Evolutionary conservation across 2,888 invertebrate species (phyloP).

Genomic region (Elegia similella): DNA sequence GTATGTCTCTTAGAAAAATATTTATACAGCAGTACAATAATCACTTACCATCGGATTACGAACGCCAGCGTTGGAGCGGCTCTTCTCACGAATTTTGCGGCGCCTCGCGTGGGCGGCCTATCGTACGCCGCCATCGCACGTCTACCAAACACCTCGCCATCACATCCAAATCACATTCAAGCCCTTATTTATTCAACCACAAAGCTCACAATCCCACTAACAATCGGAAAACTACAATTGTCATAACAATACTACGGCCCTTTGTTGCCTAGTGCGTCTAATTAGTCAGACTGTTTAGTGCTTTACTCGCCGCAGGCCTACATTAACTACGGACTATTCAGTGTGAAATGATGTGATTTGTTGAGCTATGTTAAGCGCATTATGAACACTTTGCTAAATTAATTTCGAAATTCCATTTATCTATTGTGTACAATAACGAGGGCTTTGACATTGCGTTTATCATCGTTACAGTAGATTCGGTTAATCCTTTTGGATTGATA

Average conservation of each 20-base stretch:
- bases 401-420: slow-evolving; percentile 21
- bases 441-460: not conserved
- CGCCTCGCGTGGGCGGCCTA: slow-evolving; percentile 76
- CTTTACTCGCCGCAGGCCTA: slow-evolving; percentile 63
- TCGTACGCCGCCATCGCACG: slow-evolving; percentile 71
- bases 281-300: slow-evolving; percentile 79
- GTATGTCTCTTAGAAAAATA: not conserved
- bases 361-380: slow-evolving; percentile 44
- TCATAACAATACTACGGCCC: slow-evolving; percentile 47
- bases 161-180: slow-evolving; percentile 40
- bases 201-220: slow-evolving; percentile 41
- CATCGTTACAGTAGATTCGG: not conserved
- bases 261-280: slow-evolving; percentile 78
- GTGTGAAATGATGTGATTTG: slow-evolving; percentile 70
- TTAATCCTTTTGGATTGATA: not conserved
- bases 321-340: slow-evolving; percentile 55
- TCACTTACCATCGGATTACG: slow-evolving; percentile 42
- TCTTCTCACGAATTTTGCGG: slow-evolving; percentile 80
- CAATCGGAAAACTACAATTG: slow-evolving; percentile 35
- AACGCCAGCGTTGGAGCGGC: slow-evolving; percentile 58
- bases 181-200: slow-evolving; percentile 38
- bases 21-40: slow-evolving; percentile 13
- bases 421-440: slow-evolving; percentile 5
- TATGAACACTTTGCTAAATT: slow-evolving; percentile 27
- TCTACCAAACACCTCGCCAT: slow-evolving; percentile 47